phyloP scores from a whole-genome alignment of 2,888 invertebrate species.

The Caenorhabditis virilis region DNA sequence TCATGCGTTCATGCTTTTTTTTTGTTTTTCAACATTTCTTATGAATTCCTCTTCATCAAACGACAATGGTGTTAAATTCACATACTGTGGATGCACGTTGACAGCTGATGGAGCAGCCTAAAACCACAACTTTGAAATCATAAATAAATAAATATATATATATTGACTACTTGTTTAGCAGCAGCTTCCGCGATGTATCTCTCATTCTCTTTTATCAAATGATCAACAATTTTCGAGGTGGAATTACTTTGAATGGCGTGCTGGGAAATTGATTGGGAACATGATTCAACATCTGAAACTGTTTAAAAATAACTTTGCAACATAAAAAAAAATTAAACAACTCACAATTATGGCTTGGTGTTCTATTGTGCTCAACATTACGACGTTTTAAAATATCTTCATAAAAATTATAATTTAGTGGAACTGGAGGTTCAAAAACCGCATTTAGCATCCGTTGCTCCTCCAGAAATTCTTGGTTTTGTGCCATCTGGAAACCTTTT shows the following conservation, averaged over 20 bases:
- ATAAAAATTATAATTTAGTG: slow-evolving; percentile 24
- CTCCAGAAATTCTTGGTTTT: no score
- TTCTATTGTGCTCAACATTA: no score
- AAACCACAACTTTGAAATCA: neutral
- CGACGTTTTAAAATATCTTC: slow-evolving; percentile 17
- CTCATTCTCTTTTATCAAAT: slow-evolving; percentile 19
- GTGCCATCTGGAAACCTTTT: no score
- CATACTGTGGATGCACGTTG: slow-evolving; percentile 15
- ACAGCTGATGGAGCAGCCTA: slow-evolving; percentile 8
- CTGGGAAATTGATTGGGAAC: no score
- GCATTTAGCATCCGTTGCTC: neutral
- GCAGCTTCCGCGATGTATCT: slow-evolving; percentile 23
- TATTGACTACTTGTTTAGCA: slow-evolving; percentile 15
- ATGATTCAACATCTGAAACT: no score
- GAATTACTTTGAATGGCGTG: no score
- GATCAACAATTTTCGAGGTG: slow-evolving; percentile 18
- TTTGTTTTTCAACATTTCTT: slow-evolving; percentile 13
- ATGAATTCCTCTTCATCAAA: slow-evolving; percentile 38
- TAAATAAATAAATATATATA: neutral
- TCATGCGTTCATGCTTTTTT: no score
- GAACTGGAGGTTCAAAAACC: slow-evolving; percentile 4
- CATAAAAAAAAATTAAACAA: neutral
- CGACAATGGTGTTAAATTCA: slow-evolving; percentile 23
- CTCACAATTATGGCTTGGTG: no score
- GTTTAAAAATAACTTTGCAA: neutral